Conservation (phyloP, 1,140 invertebrate species). For the Hirudo medicinalis region DNA sequence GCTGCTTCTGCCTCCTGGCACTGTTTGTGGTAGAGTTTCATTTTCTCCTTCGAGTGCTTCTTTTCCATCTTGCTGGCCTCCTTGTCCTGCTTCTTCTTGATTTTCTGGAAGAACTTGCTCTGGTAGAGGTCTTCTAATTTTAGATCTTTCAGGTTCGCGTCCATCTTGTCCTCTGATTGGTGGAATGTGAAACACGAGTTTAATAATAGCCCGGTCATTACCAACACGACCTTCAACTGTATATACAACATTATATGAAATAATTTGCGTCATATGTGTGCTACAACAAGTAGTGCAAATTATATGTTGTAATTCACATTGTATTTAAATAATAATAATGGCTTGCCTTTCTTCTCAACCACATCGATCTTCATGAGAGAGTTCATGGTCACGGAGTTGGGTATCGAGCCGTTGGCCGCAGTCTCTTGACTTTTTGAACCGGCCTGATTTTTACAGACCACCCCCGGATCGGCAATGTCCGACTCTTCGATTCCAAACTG, state of each 20-base stretch:
- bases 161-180: conserved; percentile 46
- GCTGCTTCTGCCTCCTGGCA: conserved; percentile 86
- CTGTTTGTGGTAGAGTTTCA: conserved; percentile 79
- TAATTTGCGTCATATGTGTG: too few relatives aligned
- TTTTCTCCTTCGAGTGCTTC: conserved; percentile 81
- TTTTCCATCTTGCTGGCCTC: conserved; percentile 82
- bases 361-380: conserved; percentile 12
- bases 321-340: too few relatives aligned
- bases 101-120: conserved; percentile 86
- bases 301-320: too few relatives aligned
- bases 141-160: conserved; percentile 51
- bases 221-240: too few relatives aligned
- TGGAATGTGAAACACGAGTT: too few relatives aligned
- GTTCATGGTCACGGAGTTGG: conserved; percentile 20
- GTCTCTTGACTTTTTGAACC: conserved; percentile 30
- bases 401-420: conserved; percentile 13
- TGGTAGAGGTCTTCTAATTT: conserved; percentile 73
- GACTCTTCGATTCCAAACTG: conserved; percentile 80
- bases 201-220: too few relatives aligned
- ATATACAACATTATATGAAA: too few relatives aligned
- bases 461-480: conserved; percentile 43
- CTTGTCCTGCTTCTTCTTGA: conserved; percentile 85
- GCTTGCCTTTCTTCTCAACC: background rate
- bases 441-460: conserved; percentile 27
- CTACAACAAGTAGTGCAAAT: too few relatives aligned